Conservation (phyloP, 92 coral and sea anemone genomes). For the Meandrina meandrites region DNA sequence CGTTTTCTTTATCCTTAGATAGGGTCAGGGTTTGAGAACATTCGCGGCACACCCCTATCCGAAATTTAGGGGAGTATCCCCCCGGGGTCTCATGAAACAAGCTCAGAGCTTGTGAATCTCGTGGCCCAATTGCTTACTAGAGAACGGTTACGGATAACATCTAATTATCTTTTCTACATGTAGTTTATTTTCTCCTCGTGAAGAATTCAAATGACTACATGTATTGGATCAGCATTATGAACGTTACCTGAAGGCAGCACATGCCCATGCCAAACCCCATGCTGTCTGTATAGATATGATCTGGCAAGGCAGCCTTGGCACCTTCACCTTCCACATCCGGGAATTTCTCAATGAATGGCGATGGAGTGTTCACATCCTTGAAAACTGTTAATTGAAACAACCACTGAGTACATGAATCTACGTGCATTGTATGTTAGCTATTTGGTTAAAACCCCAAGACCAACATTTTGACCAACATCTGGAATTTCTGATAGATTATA, state of each 20-base stretch:
- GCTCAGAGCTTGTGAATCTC: too few species aligned
- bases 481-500: too few species aligned
- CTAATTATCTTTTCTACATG: too few species aligned
- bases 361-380: constrained; percentile 90
- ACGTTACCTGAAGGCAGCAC: constrained; percentile 88
- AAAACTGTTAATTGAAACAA: constrained; percentile 55
- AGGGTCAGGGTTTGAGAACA: too few species aligned
- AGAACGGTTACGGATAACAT: too few species aligned
- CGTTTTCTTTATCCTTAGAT: too few species aligned
- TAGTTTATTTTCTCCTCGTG: background rate
- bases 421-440: background rate
- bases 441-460: background rate
- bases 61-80: too few species aligned
- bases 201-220: background rate
- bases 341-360: constrained; percentile 90
- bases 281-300: constrained; percentile 95
- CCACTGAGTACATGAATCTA: background rate
- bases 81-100: too few species aligned
- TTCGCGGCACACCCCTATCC: too few species aligned
- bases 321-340: constrained; percentile 92
- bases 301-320: constrained; percentile 84
- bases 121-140: too few species aligned
- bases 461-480: background rate
- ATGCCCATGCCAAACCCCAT: constrained; percentile 99
- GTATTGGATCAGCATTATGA: background rate